Base-by-base conservation (phyloP, 23 tunicate genomes). In the Aplidium turbinatum region DNA sequence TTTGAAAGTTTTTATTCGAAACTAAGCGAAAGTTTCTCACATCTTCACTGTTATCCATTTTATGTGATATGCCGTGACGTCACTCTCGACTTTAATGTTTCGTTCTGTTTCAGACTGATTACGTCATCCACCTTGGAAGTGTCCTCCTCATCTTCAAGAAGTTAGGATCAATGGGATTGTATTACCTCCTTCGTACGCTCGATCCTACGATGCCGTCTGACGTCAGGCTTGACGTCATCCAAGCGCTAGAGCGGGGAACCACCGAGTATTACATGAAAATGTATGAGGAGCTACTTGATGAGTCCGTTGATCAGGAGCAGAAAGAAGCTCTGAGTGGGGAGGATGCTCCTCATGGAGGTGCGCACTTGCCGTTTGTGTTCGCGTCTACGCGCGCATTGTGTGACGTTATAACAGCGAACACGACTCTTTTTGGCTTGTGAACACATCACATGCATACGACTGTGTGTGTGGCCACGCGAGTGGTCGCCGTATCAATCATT, bases 61-160 rank as follows among this genome's bases (percentile, higher is more conserved):
- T n/a, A n/a, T n/a, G n/a, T n/a, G n/a, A n/a, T n/a, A 42, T 9
- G 9, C 48, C 48, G 16, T 9, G 16, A 42, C 48, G 16, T 42
- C 13, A 16, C 48, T 9, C 13, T 9, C 48, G 16, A 42, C 16
- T 9, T 42, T 42, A 16, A 42, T 9, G 16, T 42, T 9, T 42
- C 9, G 16, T 16, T 60, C 31, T 4, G 30, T 21, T 51, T 30
- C 73, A 81, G 87, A 42, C 34, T 7, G 38, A 81, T 45, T 60
- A 66, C 76, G 78, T 81, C 63, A 81, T 81, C 35, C 20, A 45
- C 33, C 53, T 81, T 1, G 87, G 87, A 42, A 72, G 57, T 28
- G 38, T 60, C 0, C 73, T 81, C 19, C 73, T 81, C 21, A 51
- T 57, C 18, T 71, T 81, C 38, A 72, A 72, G 35, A 81, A 81